A percentile compares a stretch with the other conserved stretches of the same genome.
Conservation (phyloP, 2,797 vertebrate species). For the Myotis pilosus region DNA sequence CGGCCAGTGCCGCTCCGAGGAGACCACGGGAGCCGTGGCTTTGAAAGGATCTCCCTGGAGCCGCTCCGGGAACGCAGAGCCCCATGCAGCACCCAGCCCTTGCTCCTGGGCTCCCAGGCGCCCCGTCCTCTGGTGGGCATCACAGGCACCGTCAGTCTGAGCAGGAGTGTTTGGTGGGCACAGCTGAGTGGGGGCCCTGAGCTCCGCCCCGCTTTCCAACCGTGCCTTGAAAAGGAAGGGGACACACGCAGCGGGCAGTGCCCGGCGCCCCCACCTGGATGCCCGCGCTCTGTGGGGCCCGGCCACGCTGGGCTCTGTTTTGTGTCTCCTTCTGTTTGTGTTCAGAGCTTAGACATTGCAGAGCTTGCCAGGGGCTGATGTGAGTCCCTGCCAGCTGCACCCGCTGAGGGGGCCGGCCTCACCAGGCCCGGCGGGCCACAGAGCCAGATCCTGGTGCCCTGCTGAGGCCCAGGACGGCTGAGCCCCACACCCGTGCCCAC, state of each 20-base stretch:
- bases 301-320: background rate
- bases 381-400: background rate
- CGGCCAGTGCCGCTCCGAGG: background rate
- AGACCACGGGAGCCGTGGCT: background rate
- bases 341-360: background rate
- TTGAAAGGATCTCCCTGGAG: background rate
- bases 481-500: background rate
- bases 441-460: background rate
- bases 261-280: background rate
- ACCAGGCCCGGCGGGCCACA: background rate
- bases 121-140: background rate
- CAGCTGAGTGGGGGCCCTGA: background rate
- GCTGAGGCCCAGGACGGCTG: background rate
- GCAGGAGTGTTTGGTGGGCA: background rate
- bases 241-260: background rate
- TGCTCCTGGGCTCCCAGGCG: too few relatives aligned
- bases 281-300: background rate
- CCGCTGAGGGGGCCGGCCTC: background rate
- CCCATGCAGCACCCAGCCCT: background rate
- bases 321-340: background rate
- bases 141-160: background rate
- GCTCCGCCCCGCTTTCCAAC: background rate
- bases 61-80: fast-evolving
- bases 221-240: background rate
- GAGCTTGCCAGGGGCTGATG: background rate